phyloP scores from a whole-genome alignment of 2,888 invertebrate species.

The Melieria picta region DNA sequence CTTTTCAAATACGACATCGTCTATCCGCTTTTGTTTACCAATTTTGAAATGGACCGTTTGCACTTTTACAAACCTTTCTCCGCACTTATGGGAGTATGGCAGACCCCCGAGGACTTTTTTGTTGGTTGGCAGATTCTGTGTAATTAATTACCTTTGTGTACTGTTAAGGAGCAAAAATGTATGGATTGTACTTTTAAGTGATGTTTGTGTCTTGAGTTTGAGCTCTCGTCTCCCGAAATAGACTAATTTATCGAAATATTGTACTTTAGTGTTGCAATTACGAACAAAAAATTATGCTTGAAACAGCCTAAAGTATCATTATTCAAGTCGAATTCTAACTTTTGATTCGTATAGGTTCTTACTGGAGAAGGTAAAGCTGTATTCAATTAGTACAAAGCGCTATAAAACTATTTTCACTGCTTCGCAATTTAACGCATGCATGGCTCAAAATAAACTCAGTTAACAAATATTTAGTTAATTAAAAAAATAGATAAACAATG shows the following conservation, averaged over 20 bases:
- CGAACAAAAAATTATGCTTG: not conserved
- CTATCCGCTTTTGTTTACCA: constrained; percentile 6
- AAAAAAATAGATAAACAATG: no score
- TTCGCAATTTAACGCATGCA: no score
- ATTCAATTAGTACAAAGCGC: no score
- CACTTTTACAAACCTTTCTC: constrained; percentile 32
- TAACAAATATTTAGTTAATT: no score
- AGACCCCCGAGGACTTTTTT: not conserved
- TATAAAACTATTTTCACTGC: no score
- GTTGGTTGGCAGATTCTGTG: not conserved
- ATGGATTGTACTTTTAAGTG: not conserved
- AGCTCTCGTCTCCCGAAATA: not conserved
- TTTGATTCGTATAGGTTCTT: no score
- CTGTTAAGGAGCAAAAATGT: not conserved
- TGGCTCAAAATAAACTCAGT: no score
- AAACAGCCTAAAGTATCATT: not conserved
- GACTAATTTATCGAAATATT: not conserved
- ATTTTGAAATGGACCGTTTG: constrained; percentile 1
- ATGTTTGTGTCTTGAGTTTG: not conserved
- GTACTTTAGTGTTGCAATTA: not conserved
- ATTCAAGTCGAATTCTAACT: not conserved
- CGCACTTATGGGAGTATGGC: constrained; percentile 1
- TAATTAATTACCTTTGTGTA: not conserved
- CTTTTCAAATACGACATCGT: not conserved
- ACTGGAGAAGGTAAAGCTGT: no score